Conservation (phyloP, 2,113 vertebrate species). For the Triplophysa tibetana region DNA sequence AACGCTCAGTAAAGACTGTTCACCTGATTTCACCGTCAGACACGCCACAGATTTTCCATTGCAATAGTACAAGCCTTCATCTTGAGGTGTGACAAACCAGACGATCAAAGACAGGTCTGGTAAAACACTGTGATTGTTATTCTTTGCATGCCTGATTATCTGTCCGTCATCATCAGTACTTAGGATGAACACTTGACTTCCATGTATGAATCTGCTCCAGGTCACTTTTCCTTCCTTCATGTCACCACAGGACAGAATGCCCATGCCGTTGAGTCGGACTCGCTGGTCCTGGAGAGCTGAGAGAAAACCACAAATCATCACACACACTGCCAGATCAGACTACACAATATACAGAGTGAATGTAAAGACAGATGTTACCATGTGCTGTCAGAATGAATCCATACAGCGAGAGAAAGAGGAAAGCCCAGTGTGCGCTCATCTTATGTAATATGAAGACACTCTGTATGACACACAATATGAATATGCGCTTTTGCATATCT, state of each 20-base stretch:
- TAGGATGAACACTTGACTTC: conserved; percentile 31
- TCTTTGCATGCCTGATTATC: conserved; percentile 21
- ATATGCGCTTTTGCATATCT: neutral
- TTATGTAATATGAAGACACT: neutral
- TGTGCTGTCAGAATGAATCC: neutral
- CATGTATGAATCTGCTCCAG: conserved; percentile 41
- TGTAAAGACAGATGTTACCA: neutral
- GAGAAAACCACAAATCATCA: neutral
- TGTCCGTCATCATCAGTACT: neutral
- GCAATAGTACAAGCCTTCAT: conserved; percentile 30
- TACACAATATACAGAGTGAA: too few relatives aligned
- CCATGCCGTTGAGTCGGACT: conserved; percentile 11
- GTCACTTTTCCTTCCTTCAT: conserved; percentile 14
- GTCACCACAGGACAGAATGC: conserved; percentile 13
- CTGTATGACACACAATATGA: too few relatives aligned
- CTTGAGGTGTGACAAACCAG: conserved; percentile 9
- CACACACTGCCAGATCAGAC: neutral
- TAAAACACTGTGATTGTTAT: neutral
- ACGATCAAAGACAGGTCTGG: conserved; percentile 13
- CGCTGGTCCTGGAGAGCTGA: conserved; percentile 17
- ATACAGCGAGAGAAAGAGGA: neutral
- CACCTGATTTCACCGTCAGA: conserved; percentile 15
- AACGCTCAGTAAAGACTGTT: neutral
- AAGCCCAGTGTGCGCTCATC: neutral
- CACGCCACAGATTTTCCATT: conserved; percentile 4